phyloP scores from a whole-genome alignment of 2,797 vertebrate genomes.

The Melanotaenia pygmaea region DNA sequence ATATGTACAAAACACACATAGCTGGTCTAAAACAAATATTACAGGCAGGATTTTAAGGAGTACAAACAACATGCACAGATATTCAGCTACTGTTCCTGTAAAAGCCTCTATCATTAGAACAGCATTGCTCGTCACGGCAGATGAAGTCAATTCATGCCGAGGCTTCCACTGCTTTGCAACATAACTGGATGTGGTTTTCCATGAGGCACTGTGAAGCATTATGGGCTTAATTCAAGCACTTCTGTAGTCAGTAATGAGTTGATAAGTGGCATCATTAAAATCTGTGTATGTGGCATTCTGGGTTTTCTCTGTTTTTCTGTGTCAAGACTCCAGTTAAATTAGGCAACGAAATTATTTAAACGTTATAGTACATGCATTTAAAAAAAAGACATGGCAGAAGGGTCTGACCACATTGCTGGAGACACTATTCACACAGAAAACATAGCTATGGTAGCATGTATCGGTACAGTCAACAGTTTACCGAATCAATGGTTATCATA shows the following conservation, averaged over 20 bases:
- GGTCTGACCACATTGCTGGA: not conserved
- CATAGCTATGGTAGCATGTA: not conserved
- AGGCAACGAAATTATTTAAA: not conserved
- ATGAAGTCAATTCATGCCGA: slow-evolving; percentile 32
- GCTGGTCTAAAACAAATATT: slow-evolving; percentile 38
- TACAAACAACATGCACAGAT: slow-evolving; percentile 23
- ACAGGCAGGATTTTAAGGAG: not conserved
- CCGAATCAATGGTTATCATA: not conserved
- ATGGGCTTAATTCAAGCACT: slow-evolving; percentile 13
- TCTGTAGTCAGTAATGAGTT: slow-evolving; percentile 35
- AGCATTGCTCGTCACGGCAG: slow-evolving; percentile 46
- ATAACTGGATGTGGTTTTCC: slow-evolving; percentile 37
- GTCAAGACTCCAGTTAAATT: not conserved
- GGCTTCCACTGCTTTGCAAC: slow-evolving; percentile 11
- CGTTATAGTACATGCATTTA: not conserved
- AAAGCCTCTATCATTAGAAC: slow-evolving; percentile 47
- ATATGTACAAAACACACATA: slow-evolving; percentile 35
- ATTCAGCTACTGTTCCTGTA: not conserved
- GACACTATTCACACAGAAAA: slow-evolving; percentile 7
- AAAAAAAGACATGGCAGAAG: slow-evolving; percentile 1
- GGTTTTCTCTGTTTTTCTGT: too few relatives aligned
- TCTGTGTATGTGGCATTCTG: slow-evolving; percentile 21
- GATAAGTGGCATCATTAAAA: slow-evolving; percentile 37
- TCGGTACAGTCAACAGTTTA: not conserved
- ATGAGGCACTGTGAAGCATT: slow-evolving; percentile 32